Evolutionary conservation across 1,140 invertebrate species (phyloP), one percentile per base, ranked within the genome.

Genomic region (Cyphomyrmex costatus): DNA sequence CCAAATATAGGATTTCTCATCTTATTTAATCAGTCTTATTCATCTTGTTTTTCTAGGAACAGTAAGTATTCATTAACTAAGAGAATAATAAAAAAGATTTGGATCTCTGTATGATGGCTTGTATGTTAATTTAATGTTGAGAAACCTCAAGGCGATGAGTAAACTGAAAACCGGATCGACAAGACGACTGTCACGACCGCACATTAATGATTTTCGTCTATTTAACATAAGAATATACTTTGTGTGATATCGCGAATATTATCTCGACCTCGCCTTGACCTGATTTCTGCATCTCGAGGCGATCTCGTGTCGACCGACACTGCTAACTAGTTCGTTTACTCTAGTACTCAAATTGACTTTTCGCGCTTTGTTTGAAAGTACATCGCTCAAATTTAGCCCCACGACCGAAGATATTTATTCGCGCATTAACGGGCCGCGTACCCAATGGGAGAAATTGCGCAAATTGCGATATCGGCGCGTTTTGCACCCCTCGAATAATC

Each of bases 201-300:
- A n/a, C 36, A 46, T 83, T 83, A 65, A 86, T 56, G 36, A 63
- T 83, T 83, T 73, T 63, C 36, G 16, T 61, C 16, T 24, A 42
- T 58, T 83, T 74, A 66, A 27, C 78, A 66, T 51, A 58, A 83
- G 49, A 83, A 58, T 58, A 74, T 2, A 30, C n/a, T 79, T 49
- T 42, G 33, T 49, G 21, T 3, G 8, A 24, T 73, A 27, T 66
- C 30, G 33, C 4, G 42, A 70, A 70, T 27, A 46, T 80, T 30
- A 61, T 53, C 53, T n/a, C 30, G 63, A 30, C 14, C 14, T 71
- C 49, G 51, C 85, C 85, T 86, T 80, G 78, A 73, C 78, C 79
- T 68, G 49, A 46, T 61, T 63, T 4, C 27, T 19, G 10, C n/a
- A 36, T 86, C 68, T 73, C 77, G 27, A 65, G 56, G 66, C 42